Conservation (phyloP, 1,140 invertebrate species). For the Euura saliciscinereae region DNA sequence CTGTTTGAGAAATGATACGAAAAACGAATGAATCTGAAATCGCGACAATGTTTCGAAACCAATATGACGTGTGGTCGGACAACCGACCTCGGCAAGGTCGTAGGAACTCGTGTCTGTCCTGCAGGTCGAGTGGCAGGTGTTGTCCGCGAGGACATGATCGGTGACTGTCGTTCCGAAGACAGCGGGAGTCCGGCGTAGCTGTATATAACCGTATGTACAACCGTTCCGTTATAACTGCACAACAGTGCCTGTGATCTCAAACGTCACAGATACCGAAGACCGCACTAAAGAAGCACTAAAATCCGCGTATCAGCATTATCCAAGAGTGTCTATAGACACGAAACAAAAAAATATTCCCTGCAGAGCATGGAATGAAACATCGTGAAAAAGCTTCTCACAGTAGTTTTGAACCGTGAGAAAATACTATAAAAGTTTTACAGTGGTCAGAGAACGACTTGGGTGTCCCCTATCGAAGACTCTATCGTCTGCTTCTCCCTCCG, state of each 20-base stretch:
- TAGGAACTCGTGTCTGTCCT: neutral
- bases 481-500: conserved; percentile 44
- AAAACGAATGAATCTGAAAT: no score
- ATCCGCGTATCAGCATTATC: no score
- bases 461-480: conserved; percentile 36
- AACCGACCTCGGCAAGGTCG: neutral
- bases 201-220: neutral
- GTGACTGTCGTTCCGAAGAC: neutral
- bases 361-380: no score
- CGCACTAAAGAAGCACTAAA: no score
- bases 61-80: neutral
- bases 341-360: no score
- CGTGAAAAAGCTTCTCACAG: no score
- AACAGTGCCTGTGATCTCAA: neutral
- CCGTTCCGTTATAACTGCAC: conserved; percentile 4
- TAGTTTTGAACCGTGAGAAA: no score
- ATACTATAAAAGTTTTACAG: no score
- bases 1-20: no score
- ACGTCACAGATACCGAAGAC: no score
- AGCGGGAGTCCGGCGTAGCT: neutral
- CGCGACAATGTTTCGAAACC: neutral
- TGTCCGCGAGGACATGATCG: neutral
- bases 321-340: no score
- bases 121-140: neutral
- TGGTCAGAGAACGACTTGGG: conserved; percentile 15